Conservation (phyloP, 1,140 invertebrate genomes). For the Drosophila sp. region DNA sequence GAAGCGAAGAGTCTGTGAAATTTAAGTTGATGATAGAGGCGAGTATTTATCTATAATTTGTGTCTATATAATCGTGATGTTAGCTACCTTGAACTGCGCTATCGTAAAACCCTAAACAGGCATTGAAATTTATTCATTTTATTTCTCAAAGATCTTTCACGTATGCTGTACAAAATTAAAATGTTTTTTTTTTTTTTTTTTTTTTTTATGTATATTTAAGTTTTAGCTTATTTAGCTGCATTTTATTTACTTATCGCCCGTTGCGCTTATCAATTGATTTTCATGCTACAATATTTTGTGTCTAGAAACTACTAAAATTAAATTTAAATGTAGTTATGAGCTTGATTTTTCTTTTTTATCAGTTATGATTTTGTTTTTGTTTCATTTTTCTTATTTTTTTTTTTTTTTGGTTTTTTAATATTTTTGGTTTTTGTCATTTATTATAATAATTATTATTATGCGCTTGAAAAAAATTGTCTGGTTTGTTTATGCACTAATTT, state of each 20-base stretch:
- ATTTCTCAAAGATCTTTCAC: conserved; percentile 48
- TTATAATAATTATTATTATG: conserved; percentile 69
- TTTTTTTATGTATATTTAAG: conserved; percentile 30
- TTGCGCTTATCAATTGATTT: conserved; percentile 77
- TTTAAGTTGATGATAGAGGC: background rate
- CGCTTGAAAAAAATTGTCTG: conserved; percentile 72
- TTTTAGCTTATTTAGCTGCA: conserved; percentile 50
- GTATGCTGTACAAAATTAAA: conserved; percentile 56
- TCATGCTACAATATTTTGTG: conserved; percentile 82
- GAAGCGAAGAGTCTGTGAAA: too few relatives aligned
- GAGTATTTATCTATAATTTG: background rate
- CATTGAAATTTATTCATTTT: conserved; percentile 38
- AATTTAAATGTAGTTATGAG: conserved; percentile 83
- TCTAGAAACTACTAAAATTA: conserved; percentile 83
- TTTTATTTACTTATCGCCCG: conserved; percentile 72
- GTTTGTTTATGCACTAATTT: conserved; percentile 73
- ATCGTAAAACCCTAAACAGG: conserved; percentile 12
- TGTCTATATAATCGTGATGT: conserved; percentile 5
- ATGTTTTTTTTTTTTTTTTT: conserved; percentile 35
- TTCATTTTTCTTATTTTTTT: conserved; percentile 56
- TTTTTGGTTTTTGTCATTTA: conserved; percentile 13
- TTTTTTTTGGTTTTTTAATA: conserved; percentile 18
- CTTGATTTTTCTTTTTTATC: conserved; percentile 44
- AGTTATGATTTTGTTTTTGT: conserved; percentile 34
- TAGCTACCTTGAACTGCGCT: background rate